Evolutionary conservation across 2,888 invertebrate species (phyloP).

Genomic region (Melangyna quadrimaculata): DNA sequence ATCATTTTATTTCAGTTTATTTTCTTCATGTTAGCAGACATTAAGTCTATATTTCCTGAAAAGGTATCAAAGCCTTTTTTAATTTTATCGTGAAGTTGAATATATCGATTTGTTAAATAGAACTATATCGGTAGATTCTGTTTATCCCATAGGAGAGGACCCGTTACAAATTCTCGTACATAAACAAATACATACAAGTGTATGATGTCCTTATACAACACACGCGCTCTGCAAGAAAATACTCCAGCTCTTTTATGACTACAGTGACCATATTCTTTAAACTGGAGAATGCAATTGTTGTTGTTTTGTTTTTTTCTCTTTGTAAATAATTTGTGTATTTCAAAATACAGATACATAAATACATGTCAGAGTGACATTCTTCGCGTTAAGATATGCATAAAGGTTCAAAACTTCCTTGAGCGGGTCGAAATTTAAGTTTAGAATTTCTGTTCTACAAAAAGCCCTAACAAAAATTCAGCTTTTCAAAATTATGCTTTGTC

Average conservation of each 20-base stretch:
- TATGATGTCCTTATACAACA: conserved; percentile 9
- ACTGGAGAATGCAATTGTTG: too few relatives aligned
- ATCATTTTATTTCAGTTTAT: conserved; percentile 33
- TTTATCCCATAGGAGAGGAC: background rate
- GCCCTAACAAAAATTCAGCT: too few relatives aligned
- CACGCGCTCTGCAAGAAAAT: conserved; percentile 56
- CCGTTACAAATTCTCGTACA: background rate
- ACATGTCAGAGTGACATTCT: too few relatives aligned
- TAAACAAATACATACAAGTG: too few relatives aligned
- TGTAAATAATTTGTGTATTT: too few relatives aligned
- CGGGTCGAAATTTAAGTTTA: too few relatives aligned
- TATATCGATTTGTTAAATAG: conserved; percentile 39
- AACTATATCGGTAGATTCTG: background rate
- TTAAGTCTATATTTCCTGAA: conserved; percentile 45
- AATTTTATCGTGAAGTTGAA: background rate
- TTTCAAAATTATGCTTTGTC: too few relatives aligned
- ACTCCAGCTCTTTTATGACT: background rate
- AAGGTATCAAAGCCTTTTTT: conserved; percentile 34
- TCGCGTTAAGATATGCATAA: too few relatives aligned
- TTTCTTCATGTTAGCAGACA: conserved; percentile 32
- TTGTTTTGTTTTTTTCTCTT: too few relatives aligned
- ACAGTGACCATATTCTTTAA: background rate
- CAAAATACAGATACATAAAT: too few relatives aligned
- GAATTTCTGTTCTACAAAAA: too few relatives aligned
- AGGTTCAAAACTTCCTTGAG: too few relatives aligned